Evolutionary conservation across 2,113 vertebrate species (phyloP).

Genomic region (Xenotilapia caudafasciata): DNA sequence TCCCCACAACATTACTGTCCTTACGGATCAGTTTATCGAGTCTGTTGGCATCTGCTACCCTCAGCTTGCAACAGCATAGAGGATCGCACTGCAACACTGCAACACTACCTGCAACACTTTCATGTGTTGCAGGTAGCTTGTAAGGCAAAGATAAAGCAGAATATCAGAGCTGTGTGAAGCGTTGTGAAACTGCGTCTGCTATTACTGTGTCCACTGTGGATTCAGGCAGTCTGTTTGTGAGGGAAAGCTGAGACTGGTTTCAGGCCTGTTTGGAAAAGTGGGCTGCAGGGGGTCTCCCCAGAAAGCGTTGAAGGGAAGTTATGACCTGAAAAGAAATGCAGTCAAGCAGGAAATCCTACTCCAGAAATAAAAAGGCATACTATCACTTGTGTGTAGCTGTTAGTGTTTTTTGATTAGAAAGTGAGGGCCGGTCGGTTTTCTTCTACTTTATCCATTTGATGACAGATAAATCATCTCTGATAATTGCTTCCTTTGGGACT

Average conservation of each 20-base stretch:
- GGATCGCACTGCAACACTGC: too few relatives aligned
- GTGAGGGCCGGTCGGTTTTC: background rate
- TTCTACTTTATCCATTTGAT: background rate
- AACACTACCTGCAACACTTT: too few relatives aligned
- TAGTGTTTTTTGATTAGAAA: background rate
- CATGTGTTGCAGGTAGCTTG: background rate
- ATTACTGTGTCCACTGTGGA: background rate
- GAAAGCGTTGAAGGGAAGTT: background rate
- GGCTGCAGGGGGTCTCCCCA: background rate
- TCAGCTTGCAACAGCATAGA: too few relatives aligned
- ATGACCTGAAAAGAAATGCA: background rate
- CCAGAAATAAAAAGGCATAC: background rate
- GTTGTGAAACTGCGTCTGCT: background rate
- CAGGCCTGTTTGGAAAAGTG: conserved; percentile 7
- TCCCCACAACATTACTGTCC: too few relatives aligned
- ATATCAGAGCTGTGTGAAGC: background rate
- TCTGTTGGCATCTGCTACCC: too few relatives aligned
- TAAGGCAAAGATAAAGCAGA: background rate
- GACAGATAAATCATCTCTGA: background rate
- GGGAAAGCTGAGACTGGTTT: background rate
- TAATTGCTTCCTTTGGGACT: background rate
- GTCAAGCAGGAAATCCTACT: background rate
- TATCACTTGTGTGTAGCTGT: background rate
- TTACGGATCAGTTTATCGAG: too few relatives aligned
- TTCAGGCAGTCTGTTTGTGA: background rate